Evolutionary conservation across 92 coral and sea anemone species (phyloP).

Genomic region (Bergia puertoricense): DNA sequence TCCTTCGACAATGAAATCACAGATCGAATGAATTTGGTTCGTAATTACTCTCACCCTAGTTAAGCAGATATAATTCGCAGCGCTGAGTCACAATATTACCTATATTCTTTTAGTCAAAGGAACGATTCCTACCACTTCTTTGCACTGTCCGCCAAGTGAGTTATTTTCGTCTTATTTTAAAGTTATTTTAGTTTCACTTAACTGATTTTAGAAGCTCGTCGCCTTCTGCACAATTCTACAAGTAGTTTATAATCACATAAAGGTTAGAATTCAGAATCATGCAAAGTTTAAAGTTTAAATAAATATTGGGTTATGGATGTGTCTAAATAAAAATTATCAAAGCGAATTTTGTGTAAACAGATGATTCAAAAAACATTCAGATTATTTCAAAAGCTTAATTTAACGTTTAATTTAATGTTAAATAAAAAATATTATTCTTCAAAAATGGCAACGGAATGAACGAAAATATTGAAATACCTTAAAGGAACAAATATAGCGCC

Average conservation of each 20-base stretch:
- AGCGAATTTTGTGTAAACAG: neutral
- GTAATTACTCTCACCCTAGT: neutral
- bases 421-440: neutral
- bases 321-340: neutral
- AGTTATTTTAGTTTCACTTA: constrained; percentile 48
- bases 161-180: neutral
- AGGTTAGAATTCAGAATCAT: constrained; percentile 11
- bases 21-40: too few relatives aligned
- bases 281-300: neutral
- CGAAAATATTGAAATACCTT: neutral
- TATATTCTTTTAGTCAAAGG: neutral
- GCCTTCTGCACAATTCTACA: constrained; percentile 60
- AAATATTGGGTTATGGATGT: neutral
- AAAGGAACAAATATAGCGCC: too few relatives aligned
- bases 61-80: neutral
- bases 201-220: constrained; percentile 63
- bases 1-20: neutral
- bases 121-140: neutral
- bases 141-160: constrained; percentile 8
- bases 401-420: too few relatives aligned
- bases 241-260: constrained; percentile 16
- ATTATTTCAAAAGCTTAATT: too few relatives aligned
- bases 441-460: neutral
- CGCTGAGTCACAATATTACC: neutral
- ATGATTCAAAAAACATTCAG: neutral